Base-by-base conservation (phyloP, 2,797 vertebrate genomes). In the Petrocephalus sullivani region DNA sequence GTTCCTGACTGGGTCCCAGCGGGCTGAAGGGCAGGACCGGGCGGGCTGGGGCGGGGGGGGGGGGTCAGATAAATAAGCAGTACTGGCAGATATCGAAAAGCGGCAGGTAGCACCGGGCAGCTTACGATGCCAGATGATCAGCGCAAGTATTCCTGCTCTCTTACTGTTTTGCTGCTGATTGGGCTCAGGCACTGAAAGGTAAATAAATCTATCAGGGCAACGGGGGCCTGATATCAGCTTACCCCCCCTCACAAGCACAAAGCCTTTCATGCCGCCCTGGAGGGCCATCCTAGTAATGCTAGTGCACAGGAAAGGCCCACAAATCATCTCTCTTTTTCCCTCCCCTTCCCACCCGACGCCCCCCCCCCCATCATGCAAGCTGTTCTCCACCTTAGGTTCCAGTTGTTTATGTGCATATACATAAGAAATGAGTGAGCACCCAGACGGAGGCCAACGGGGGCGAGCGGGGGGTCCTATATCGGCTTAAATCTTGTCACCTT, bases 221-320 rank as follows among this genome's bases (percentile, higher is more conserved):
- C 92, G 91, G 94, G 64, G 94, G 91, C 81, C 91, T 87, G 92
- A 93, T 93, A 94, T 96, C 94, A 92, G 51, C 93, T 95, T 95
- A 94, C 95, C 94, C 93, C 94, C 95, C 94, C 91, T 91, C 91
- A 95, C 95, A 95, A 95, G 95, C 95, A 95, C 93, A 92, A 95
- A 94, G 92, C 93, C 94, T 96, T 96, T 95, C 95, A 96, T 94
- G 92, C 92, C 92, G 94, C 95, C 96, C 96, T 94, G 91, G 96
- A 96, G 95, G 93, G 91, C 93, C 94, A 94, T 96, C 96, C 93
- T 93, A 94, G 94, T 95, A 95, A 96, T 91, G 94, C 94, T 94
- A 94, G 93, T 91, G 92, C 92, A 91, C 93, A 92, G 92, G 93
- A 95, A 94, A 95, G 93, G 93, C 92, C 91, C 93, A 94, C 95